These are phyloP conservation scores for Helicoverpa armigera DNA, from an alignment of 1,140 invertebrate genomes.

Conservation along the genomic window DNA sequence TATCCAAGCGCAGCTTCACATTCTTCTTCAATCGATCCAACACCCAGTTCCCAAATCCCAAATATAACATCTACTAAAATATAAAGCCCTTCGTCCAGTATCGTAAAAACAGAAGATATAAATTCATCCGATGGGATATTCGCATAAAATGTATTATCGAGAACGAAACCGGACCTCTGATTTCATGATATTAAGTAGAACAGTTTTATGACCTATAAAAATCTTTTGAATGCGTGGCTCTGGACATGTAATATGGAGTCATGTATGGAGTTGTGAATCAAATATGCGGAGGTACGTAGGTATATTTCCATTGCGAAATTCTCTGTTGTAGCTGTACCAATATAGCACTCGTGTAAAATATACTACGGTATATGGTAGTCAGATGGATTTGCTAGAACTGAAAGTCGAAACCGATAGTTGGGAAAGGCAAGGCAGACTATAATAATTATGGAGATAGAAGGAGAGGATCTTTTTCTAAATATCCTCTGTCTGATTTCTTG, in stretches of 20 bases:
- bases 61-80: neutral
- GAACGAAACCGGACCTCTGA: constrained; percentile 57
- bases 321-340: too few species aligned
- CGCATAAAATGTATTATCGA: constrained; percentile 73
- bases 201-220: constrained; percentile 68
- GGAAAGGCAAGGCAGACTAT: too few species aligned
- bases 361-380: too few species aligned
- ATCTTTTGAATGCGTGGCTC: constrained; percentile 56
- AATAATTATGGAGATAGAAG: too few species aligned
- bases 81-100: constrained; percentile 13
- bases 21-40: neutral
- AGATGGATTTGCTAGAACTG: too few species aligned
- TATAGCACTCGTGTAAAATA: too few species aligned
- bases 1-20: neutral
- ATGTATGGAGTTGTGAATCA: constrained; percentile 27
- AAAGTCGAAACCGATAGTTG: too few species aligned
- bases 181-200: constrained; percentile 64
- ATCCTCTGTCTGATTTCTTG: too few species aligned
- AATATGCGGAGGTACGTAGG: neutral
- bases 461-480: too few species aligned
- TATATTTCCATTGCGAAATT: constrained; percentile 30
- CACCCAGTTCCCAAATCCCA: neutral
- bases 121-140: constrained; percentile 66
- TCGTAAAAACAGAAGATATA: constrained; percentile 35
- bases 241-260: constrained; percentile 39